phyloP scores from a whole-genome alignment of 1,140 invertebrate species.

The Neotoxoptera formosana region DNA sequence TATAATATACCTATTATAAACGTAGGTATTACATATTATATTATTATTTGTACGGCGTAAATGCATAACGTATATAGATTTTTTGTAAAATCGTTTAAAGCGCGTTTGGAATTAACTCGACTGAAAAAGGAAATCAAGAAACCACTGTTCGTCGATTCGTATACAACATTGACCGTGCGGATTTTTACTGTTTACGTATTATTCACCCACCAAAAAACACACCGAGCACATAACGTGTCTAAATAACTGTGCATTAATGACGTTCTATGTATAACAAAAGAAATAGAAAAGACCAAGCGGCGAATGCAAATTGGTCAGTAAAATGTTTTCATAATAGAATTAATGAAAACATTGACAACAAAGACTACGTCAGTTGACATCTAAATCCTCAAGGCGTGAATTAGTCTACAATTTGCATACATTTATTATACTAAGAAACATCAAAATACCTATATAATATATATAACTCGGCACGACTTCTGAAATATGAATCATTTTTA shows the following conservation, averaged over 20 bases:
- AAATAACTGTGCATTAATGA: neutral
- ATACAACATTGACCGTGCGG: neutral
- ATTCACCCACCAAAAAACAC: neutral
- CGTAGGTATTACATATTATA: neutral
- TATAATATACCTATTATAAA: neutral
- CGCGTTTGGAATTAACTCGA: neutral
- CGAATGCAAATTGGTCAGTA: neutral
- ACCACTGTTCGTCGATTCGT: neutral
- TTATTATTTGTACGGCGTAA: neutral
- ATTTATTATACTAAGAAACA: neutral
- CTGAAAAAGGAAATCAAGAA: neutral
- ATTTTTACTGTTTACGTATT: neutral
- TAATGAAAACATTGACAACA: neutral
- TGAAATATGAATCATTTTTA: neutral
- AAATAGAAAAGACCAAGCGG: neutral
- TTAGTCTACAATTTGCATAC: neutral
- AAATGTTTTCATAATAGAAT: neutral
- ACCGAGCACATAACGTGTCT: neutral
- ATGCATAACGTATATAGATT: neutral
- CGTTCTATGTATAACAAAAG: neutral
- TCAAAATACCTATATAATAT: neutral
- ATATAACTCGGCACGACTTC: neutral
- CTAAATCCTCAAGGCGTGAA: neutral
- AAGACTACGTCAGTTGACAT: neutral
- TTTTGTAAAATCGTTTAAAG: neutral